Conservation (phyloP, 2,888 invertebrate species). For the Hypolimnas misippus region DNA sequence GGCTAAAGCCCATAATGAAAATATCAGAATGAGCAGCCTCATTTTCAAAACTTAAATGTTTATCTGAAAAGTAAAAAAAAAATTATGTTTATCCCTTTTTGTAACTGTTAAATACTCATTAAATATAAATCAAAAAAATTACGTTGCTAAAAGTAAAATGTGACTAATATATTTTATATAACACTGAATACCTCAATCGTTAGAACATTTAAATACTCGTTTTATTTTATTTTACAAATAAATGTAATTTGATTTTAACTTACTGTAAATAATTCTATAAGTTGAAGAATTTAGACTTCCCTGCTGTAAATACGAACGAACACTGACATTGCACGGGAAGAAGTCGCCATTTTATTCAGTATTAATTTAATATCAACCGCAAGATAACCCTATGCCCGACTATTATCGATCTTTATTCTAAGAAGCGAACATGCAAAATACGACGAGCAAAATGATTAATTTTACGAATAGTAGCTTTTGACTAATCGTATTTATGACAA, state of each 20-base stretch:
- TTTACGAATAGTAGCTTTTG: slow-evolving; percentile 8
- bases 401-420: slow-evolving; percentile 70
- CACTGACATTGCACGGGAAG: slow-evolving; percentile 64
- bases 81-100: not conserved
- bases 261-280: slow-evolving; percentile 21
- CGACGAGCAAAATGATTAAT: slow-evolving; percentile 14
- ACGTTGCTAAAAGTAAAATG: too few relatives aligned
- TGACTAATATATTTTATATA: too few relatives aligned
- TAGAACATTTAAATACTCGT: not conserved
- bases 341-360: slow-evolving; percentile 70
- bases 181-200: too few relatives aligned
- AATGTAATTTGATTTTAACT: slow-evolving; percentile 18
- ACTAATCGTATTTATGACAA: slow-evolving; percentile 48
- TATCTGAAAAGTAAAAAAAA: slow-evolving; percentile 50
- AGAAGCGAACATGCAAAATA: slow-evolving; percentile 68
- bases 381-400: slow-evolving; percentile 72
- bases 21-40: slow-evolving; percentile 62
- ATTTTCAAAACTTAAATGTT: slow-evolving; percentile 52
- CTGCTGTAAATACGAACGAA: slow-evolving; percentile 40
- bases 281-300: slow-evolving; percentile 13
- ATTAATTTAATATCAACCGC: slow-evolving; percentile 64
- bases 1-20: slow-evolving; percentile 60
- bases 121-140: not conserved
- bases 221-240: not conserved
- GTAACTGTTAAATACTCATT: not conserved